A percentile compares a stretch with the other conserved stretches of the same genome.
Conservation (phyloP, 2,888 invertebrate genomes). For the Scaptomyza flava region DNA sequence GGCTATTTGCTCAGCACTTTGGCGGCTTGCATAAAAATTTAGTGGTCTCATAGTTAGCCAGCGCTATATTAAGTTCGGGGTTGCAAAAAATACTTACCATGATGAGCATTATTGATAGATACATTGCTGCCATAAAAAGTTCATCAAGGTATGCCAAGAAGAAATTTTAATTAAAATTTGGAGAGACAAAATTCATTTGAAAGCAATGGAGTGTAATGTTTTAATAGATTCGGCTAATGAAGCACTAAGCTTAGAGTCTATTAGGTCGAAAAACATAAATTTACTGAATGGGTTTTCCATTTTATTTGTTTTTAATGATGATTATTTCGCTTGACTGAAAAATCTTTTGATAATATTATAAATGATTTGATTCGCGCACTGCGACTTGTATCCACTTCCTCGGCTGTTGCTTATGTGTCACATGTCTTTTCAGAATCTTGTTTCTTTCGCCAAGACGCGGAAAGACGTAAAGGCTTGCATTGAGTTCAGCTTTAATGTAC, state of each 20-base stretch:
- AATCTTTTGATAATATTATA: background rate
- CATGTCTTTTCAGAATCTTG: too few relatives aligned
- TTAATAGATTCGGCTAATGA: conserved; percentile 14
- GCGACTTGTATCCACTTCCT: too few relatives aligned
- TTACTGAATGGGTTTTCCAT: background rate
- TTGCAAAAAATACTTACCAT: conserved; percentile 14
- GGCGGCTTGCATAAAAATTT: conserved; percentile 70
- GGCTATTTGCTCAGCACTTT: conserved; percentile 73
- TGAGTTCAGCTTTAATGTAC: too few relatives aligned
- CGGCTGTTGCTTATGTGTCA: too few relatives aligned
- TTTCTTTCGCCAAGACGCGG: too few relatives aligned
- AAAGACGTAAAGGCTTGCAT: too few relatives aligned
- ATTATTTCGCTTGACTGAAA: background rate
- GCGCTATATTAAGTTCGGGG: conserved; percentile 1
- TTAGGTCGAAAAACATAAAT: background rate
- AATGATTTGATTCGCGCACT: too few relatives aligned
- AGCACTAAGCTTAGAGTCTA: background rate
- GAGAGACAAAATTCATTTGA: background rate
- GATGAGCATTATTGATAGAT: conserved; percentile 32
- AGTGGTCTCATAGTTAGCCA: conserved; percentile 41
- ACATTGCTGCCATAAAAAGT: conserved; percentile 20
- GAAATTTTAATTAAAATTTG: conserved; percentile 40
- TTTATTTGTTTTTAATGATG: background rate
- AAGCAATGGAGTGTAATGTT: background rate
- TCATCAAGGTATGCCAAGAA: conserved; percentile 29